phyloP scores from a whole-genome alignment of 2,797 vertebrate species.

The Meda fulgida region DNA sequence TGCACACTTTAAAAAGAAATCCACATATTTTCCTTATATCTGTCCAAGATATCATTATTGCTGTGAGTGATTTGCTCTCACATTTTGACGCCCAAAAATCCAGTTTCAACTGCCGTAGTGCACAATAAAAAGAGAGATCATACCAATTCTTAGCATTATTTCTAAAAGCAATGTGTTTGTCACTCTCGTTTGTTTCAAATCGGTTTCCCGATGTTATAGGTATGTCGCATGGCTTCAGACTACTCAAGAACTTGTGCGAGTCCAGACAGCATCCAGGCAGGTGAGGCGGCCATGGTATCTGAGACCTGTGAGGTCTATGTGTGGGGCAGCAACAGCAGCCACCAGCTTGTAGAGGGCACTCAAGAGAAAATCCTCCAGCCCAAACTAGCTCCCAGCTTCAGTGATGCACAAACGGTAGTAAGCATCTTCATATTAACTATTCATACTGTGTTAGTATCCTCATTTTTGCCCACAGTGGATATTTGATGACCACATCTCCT shows the following conservation, averaged over 20 bases:
- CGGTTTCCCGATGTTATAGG: conserved; percentile 81
- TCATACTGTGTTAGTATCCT: conserved; percentile 63
- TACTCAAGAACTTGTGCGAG: conserved; percentile 97
- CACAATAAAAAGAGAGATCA: neutral
- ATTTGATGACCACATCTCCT: conserved; percentile 65
- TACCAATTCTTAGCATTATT: neutral
- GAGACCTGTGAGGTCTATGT: conserved; percentile 95
- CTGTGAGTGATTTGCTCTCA: neutral
- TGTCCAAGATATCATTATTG: neutral
- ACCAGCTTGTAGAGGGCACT: conserved; percentile 85
- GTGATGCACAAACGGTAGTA: conserved; percentile 82
- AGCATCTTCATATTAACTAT: conserved; percentile 63
- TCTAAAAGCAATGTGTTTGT: neutral
- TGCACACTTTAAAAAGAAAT: neutral
- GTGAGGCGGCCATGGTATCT: conserved; percentile 82
- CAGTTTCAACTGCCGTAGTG: neutral
- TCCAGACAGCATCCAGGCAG: conserved; percentile 93
- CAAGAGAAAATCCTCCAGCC: conserved; percentile 86
- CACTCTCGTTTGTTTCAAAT: conserved; percentile 43
- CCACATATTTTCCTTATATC: neutral
- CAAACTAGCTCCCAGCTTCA: conserved; percentile 84
- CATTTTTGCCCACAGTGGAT: neutral
- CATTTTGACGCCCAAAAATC: neutral
- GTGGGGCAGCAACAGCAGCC: conserved; percentile 87
- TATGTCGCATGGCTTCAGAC: conserved; percentile 97